Conservation (phyloP, 2,113 vertebrate species). For the Pao palembangensis region DNA sequence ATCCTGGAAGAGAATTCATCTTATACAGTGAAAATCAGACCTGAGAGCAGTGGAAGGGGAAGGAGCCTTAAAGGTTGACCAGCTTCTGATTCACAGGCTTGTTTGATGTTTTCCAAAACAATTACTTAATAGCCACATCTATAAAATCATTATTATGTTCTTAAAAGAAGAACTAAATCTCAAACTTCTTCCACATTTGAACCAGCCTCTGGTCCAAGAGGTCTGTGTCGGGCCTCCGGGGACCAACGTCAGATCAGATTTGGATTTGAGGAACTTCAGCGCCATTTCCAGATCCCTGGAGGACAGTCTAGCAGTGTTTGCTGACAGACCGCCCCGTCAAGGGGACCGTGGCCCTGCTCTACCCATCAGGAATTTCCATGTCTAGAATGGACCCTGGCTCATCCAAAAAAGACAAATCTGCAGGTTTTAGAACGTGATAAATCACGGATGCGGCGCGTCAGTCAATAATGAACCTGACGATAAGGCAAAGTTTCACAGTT, state of each 20-base stretch:
- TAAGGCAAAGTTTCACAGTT: slow-evolving; percentile 14
- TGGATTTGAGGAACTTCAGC: slow-evolving; percentile 9
- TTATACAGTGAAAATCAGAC: neutral
- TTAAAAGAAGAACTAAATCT: no score
- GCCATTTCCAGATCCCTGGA: no score
- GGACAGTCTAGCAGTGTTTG: no score
- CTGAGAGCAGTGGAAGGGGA: neutral
- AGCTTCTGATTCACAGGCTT: neutral
- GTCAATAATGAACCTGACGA: slow-evolving; percentile 34
- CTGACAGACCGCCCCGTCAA: no score
- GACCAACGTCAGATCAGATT: slow-evolving; percentile 4
- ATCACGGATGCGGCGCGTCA: neutral
- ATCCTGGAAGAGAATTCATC: no score
- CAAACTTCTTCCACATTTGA: neutral
- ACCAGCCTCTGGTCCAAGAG: neutral
- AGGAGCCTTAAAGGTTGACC: neutral
- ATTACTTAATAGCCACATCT: no score
- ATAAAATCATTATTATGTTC: no score
- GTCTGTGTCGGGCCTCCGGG: slow-evolving; percentile 1
- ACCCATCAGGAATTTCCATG: slow-evolving; percentile 13
- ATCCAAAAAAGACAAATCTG: slow-evolving; percentile 15
- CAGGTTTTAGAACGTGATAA: slow-evolving; percentile 12
- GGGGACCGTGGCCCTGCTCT: neutral
- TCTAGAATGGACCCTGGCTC: slow-evolving; percentile 33
- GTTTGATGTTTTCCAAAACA: no score